phyloP scores from a whole-genome alignment of 2,888 invertebrate genomes.

The Hyalella azteca region DNA sequence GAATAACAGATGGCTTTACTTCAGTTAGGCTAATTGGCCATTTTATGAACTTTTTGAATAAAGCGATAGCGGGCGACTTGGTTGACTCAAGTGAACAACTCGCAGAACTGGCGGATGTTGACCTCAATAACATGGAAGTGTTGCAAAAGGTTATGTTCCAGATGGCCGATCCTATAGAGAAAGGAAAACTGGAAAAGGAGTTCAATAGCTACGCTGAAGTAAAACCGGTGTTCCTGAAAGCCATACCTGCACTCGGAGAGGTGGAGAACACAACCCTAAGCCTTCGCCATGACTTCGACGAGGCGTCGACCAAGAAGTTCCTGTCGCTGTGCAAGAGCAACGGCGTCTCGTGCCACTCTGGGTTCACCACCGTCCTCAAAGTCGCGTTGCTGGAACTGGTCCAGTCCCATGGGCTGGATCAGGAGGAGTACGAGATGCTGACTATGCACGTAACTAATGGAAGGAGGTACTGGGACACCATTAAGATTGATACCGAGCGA shows the following conservation, averaged over 20 bases:
- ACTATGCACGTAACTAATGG: slow-evolving; percentile 44
- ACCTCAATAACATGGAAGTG: background rate
- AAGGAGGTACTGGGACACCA: slow-evolving; percentile 39
- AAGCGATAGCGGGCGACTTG: slow-evolving; percentile 5
- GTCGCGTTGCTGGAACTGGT: slow-evolving; percentile 42
- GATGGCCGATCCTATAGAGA: background rate
- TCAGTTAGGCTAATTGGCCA: slow-evolving; percentile 38
- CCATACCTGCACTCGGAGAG: background rate
- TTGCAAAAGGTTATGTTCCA: too few species aligned
- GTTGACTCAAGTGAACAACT: slow-evolving; percentile 37
- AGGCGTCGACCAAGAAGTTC: background rate
- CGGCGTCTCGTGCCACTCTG: slow-evolving; percentile 38
- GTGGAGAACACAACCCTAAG: background rate
- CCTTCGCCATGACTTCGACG: background rate
- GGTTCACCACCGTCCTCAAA: slow-evolving; percentile 41
- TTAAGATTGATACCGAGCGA: background rate
- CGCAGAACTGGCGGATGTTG: background rate
- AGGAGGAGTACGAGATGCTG: slow-evolving; percentile 24
- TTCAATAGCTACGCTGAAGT: background rate
- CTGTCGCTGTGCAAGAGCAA: background rate
- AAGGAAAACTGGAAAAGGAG: too few species aligned
- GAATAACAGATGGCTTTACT: slow-evolving; percentile 42
- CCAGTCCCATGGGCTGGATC: background rate
- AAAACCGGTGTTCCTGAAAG: background rate
- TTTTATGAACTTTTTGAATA: slow-evolving; percentile 40